Evolutionary conservation across 2,888 invertebrate species (phyloP).

Genomic region (Cremastinae sp.): DNA sequence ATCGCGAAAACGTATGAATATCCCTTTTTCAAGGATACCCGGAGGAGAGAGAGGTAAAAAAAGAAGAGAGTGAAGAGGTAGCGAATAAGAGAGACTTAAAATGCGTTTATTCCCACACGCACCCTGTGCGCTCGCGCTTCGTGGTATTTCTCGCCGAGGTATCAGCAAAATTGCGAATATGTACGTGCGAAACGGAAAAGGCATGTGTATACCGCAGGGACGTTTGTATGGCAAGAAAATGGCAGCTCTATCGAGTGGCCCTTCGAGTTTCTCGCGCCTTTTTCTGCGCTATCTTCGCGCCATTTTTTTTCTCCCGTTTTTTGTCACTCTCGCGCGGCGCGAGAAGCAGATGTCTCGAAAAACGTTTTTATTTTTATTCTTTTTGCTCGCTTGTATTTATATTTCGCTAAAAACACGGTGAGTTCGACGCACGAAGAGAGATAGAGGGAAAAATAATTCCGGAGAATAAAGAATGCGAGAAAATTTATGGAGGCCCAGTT

Average conservation of each 20-base stretch:
- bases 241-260: conserved; percentile 78
- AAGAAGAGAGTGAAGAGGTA: conserved; percentile 23
- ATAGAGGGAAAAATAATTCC: conserved; percentile 22
- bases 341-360: conserved; percentile 39
- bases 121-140: conserved; percentile 50
- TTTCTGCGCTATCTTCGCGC: conserved; percentile 32
- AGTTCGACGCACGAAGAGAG: conserved; percentile 25
- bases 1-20: conserved; percentile 53
- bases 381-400: background rate
- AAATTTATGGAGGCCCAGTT: conserved; percentile 53
- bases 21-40: conserved; percentile 24
- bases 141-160: conserved; percentile 53
- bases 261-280: conserved; percentile 66
- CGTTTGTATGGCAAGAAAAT: conserved; percentile 79
- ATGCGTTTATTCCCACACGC: conserved; percentile 66
- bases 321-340: conserved; percentile 19
- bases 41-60: background rate
- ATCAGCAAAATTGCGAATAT: conserved; percentile 62
- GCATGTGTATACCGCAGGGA: conserved; percentile 73
- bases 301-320: conserved; percentile 19
- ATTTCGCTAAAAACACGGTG: conserved; percentile 19
- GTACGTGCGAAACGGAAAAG: conserved; percentile 61
- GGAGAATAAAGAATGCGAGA: conserved; percentile 19
- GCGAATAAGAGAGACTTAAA: conserved; percentile 29
- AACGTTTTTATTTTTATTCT: conserved; percentile 11